Base-by-base conservation (phyloP, 2,797 vertebrate species). In the Anisognathus igniventris region DNA sequence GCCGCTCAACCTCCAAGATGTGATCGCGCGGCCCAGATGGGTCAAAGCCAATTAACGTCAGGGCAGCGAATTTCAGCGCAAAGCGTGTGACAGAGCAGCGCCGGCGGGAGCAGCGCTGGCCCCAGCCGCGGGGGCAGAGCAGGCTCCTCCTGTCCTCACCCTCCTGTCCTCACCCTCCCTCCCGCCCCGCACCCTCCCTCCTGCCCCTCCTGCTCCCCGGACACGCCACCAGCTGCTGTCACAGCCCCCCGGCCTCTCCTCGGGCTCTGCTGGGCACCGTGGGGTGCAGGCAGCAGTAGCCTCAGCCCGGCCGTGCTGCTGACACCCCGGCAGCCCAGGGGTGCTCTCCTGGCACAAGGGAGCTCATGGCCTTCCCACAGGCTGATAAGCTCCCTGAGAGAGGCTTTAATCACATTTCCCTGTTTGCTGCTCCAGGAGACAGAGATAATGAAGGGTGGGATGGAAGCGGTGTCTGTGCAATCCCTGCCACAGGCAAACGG, bases 31-130 rank as follows among this genome's bases (percentile, higher is more conserved):
- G 64, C 88, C 72, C 88, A 79, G 75, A 85, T 72, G 83, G 92
- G 71, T 92, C 91, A 90, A 13, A 85, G 35, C 27, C 37, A 40
- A 86, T 93, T 22, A 93, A 9, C 44, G 33, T 79, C 94, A 92
- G 53, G 45, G 16, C 48, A 40, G 45, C 17, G 6, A n/a, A 6
- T 53, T 67, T 27, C 11, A 22, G 73, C 18, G 76, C 50, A 67
- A 61, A 30, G 5, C 35, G 1, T 21, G 58, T 2, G 65, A 58
- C 2, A 23, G 39, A 8, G 40, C 33, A 60, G 73, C 45, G 40
- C 82, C 48, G 70, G 12, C 1, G 0, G 25, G 64, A 64, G 27
- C 0, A 51, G 50, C 7, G 0, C 73, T 30, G 53, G 68, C 42
- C 67, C 39, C 37, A 2, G n/a, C n/a, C 1, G 0, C 30, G 31